Percentiles rank a stretch among this genome's conserved stretches.
phyloP scores from a whole-genome alignment of 2,888 invertebrate genomes.

The Cosmopolites sordidus region DNA sequence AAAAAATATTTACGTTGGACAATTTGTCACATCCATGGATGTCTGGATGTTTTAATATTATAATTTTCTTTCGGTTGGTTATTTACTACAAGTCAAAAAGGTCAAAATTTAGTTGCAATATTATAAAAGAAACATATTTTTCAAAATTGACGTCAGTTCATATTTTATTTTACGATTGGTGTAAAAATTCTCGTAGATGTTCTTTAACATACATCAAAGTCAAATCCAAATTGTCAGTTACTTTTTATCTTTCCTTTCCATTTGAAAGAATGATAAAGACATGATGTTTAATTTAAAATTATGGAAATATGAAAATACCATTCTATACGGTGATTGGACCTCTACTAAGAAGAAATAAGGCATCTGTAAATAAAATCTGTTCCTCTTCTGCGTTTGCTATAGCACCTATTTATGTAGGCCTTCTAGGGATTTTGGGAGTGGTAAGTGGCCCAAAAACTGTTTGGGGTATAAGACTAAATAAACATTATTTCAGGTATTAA shows the following conservation, averaged over 20 bases:
- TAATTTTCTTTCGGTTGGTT: background rate
- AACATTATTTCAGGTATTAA: slow-evolving; percentile 36
- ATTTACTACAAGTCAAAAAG: no score
- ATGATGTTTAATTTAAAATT: background rate
- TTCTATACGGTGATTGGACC: slow-evolving; percentile 40
- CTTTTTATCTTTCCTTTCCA: background rate
- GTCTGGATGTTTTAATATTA: background rate
- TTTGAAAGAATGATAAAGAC: background rate
- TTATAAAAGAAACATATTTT: no score
- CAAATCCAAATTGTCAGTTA: background rate
- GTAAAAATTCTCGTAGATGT: no score
- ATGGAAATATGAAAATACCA: slow-evolving; percentile 35
- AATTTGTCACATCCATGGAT: background rate
- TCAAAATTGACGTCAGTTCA: no score
- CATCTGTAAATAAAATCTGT: slow-evolving; percentile 35
- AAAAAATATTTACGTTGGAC: background rate
- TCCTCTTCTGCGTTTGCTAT: slow-evolving; percentile 35
- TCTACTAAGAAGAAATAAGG: slow-evolving; percentile 33
- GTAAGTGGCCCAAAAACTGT: slow-evolving; percentile 32
- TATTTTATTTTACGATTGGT: no score
- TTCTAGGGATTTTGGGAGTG: slow-evolving; percentile 43
- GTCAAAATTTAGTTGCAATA: no score
- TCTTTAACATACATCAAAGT: background rate
- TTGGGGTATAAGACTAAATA: background rate
- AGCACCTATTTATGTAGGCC: slow-evolving; percentile 39